Conservation (phyloP, 2,888 invertebrate genomes). For the Hemistola chrysoprasaria region DNA sequence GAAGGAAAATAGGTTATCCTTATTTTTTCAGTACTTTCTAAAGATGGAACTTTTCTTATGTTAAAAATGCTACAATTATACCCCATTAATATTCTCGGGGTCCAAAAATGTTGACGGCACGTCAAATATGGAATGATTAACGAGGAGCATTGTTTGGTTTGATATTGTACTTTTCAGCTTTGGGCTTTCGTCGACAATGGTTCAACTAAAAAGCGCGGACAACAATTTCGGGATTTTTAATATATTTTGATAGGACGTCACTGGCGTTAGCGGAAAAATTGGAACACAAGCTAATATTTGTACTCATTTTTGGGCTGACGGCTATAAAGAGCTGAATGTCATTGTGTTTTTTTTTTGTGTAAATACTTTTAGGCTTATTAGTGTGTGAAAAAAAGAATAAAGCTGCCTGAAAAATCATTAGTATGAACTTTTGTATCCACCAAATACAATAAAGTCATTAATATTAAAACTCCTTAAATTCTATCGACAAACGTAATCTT, state of each 20-base stretch:
- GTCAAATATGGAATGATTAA: conserved; percentile 67
- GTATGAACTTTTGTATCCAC: too few species aligned
- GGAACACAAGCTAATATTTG: conserved; percentile 48
- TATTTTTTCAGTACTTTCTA: conserved; percentile 3
- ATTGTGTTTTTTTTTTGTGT: too few species aligned
- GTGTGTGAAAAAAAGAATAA: too few species aligned
- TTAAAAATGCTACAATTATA: conserved; percentile 23
- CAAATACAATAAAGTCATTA: too few species aligned
- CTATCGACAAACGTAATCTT: too few species aligned
- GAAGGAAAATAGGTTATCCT: conserved; percentile 7
- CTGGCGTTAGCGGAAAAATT: conserved; percentile 52
- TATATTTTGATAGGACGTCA: conserved; percentile 52
- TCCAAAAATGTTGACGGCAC: conserved; percentile 46
- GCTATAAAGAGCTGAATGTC: conserved; percentile 2
- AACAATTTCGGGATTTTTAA: conserved; percentile 55
- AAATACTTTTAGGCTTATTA: too few species aligned
- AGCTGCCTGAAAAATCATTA: too few species aligned
- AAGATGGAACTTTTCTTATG: conserved; percentile 10
- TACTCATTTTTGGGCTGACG: conserved; percentile 15
- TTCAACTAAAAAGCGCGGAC: conserved; percentile 47
- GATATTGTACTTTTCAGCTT: conserved; percentile 47
- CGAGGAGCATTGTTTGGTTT: conserved; percentile 54
- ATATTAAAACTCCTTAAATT: too few species aligned
- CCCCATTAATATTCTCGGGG: conserved; percentile 27
- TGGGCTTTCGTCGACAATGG: conserved; percentile 40